Conservation (phyloP, 2,888 invertebrate genomes). For the Drosophila anomelani region DNA sequence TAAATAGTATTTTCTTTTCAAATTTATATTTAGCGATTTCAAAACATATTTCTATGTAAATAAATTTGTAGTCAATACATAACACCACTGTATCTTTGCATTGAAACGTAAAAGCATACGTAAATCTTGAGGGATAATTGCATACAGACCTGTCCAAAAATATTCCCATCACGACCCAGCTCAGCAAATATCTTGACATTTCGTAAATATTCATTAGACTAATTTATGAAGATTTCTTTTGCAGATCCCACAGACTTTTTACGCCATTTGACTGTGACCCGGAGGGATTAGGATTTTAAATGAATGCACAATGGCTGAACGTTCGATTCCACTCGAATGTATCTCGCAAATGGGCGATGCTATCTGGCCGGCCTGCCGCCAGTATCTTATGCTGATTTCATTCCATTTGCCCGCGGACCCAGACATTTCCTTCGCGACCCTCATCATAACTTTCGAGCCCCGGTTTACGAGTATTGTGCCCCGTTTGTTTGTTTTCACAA, state of each 20-base stretch:
- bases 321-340: constrained; percentile 17
- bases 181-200: constrained; percentile 3
- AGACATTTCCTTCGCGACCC: constrained; percentile 51
- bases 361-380: constrained; percentile 32
- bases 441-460: constrained; percentile 58
- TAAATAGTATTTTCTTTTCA: not conserved
- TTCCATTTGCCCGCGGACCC: constrained; percentile 36
- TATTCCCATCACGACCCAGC: constrained; percentile 5
- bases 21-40: not conserved
- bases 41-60: not conserved
- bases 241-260: constrained; percentile 7
- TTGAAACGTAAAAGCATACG: not conserved
- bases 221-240: constrained; percentile 15
- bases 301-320: constrained; percentile 35
- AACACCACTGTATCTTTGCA: not conserved
- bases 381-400: constrained; percentile 37
- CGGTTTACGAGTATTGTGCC: constrained; percentile 45
- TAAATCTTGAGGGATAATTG: not conserved
- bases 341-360: constrained; percentile 23
- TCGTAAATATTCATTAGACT: constrained; percentile 33
- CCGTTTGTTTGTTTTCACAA: constrained; percentile 48
- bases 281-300: constrained; percentile 35
- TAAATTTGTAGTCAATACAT: not conserved
- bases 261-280: constrained; percentile 28
- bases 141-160: constrained; percentile 1